phyloP scores from a whole-genome alignment of 2,888 invertebrate genomes.

The Rugalucina vietnamica region DNA sequence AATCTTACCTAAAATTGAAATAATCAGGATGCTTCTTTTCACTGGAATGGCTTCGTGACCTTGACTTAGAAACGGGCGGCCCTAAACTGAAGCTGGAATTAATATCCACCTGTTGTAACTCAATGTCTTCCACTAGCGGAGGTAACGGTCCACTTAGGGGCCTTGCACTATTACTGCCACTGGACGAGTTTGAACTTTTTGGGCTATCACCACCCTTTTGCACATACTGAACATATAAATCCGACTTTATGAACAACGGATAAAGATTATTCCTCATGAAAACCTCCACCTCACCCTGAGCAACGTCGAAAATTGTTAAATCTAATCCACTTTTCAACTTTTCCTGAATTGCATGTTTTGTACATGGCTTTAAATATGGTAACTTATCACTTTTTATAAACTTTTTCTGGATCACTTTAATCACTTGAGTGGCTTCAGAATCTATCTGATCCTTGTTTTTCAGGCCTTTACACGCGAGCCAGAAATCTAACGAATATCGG shows the following conservation, averaged over 20 bases:
- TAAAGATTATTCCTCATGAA: conserved; percentile 95
- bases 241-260: conserved; percentile 96
- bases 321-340: conserved; percentile 85
- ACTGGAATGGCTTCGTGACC: conserved; percentile 45
- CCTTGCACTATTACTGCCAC: conserved; percentile 80
- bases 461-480: conserved; percentile 89
- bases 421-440: conserved; percentile 86
- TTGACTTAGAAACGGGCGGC: conserved; percentile 57
- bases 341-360: conserved; percentile 89
- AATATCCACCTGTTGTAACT: conserved; percentile 84
- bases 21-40: conserved; percentile 62
- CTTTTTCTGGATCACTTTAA: conserved; percentile 87
- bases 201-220: conserved; percentile 81
- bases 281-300: conserved; percentile 92
- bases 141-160: conserved; percentile 85
- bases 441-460: conserved; percentile 86
- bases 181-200: conserved; percentile 77
- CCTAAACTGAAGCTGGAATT: conserved; percentile 51
- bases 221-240: conserved; percentile 90
- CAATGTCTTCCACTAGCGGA: conserved; percentile 94
- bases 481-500: conserved; percentile 87
- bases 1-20: conserved; percentile 63
- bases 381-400: conserved; percentile 89
- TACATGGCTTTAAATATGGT: conserved; percentile 92
- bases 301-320: conserved; percentile 93